phyloP scores from a whole-genome alignment of 1,140 invertebrate genomes.

The Mactra quadrangularis region DNA sequence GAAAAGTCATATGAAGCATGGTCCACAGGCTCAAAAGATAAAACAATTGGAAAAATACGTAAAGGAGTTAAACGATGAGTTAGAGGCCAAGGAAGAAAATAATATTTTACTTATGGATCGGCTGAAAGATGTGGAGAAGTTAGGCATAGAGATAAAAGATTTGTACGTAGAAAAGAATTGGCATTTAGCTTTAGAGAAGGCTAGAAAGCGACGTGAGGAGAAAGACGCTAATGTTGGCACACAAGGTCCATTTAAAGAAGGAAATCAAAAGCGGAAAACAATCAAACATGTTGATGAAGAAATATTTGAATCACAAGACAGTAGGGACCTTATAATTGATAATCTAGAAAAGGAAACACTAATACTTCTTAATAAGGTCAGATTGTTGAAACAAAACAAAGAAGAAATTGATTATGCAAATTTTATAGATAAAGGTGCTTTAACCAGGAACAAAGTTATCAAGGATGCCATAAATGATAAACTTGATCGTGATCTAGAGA shows the following conservation, averaged over 20 bases:
- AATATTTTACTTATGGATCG: not conserved
- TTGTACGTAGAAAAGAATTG: conserved; percentile 50
- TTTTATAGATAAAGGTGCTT: conserved; percentile 43
- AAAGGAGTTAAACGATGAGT: conserved; percentile 13
- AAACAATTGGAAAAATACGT: conserved; percentile 34
- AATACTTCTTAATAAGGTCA: conserved; percentile 38
- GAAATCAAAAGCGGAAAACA: conserved; percentile 17
- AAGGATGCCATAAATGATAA: conserved; percentile 43
- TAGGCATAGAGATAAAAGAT: conserved; percentile 1
- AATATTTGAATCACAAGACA: conserved; percentile 29
- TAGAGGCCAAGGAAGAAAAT: conserved; percentile 22
- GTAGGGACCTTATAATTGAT: conserved; percentile 32
- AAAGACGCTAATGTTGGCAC: conserved; percentile 7
- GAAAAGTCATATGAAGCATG: conserved; percentile 21
- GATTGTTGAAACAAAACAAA: conserved; percentile 38
- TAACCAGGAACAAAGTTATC: conserved; percentile 27
- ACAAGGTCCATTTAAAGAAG: conserved; percentile 43
- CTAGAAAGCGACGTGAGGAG: conserved; percentile 29
- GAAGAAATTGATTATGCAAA: conserved; percentile 41
- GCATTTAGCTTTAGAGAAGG: conserved; percentile 2
- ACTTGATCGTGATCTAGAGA: conserved; percentile 34
- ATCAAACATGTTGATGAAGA: conserved; percentile 6
- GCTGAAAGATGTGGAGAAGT: conserved; percentile 26
- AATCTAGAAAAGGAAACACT: conserved; percentile 55
- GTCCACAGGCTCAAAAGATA: conserved; percentile 14